Base-by-base conservation (phyloP, 2,797 vertebrate genomes). In the Phoebastria nigripes region DNA sequence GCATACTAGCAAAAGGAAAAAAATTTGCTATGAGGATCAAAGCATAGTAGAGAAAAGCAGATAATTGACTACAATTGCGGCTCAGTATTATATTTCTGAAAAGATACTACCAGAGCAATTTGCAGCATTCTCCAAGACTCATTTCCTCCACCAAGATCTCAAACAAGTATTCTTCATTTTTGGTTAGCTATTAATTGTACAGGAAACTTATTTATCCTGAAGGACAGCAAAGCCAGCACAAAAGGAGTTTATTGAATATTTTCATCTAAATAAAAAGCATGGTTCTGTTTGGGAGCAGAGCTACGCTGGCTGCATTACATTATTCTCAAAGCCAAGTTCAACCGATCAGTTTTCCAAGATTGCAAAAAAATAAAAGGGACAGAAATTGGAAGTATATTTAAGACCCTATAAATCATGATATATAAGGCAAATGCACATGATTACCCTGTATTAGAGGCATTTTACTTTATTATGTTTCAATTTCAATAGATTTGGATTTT, bases 381-480 rank as follows among this genome's bases (percentile, higher is more conserved):
- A 92, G 76, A 85, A 93, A 94, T 41, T 92, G 71, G 44, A 93
- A 95, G 81, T 73, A 73, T 47, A 88, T 94, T 95, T 97, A 92
- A 87, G 76, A 90, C 49, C 33, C 67, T 88, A 91, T 93, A 93
- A 93, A 95, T 94, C 59, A 74, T 55, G 17, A 93, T 66, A 47
- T 51, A 85, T 72, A 82, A 87, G 72, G 82, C 55, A 96, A 96
- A 96, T 65, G 66, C 61, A 92, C 56, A 94, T 54, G 54, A 95
- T 94, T 95, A 85, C 72, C 56, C 54, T 71, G 13, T 63, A 94
- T 96, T 96, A 90, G 72, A 95, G 58, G 12, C 17, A 61, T 90
- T 97, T 96, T 84, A 78, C 84, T 95, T 84, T 88, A 94, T 90
- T 77, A 88, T 35, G 78, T 63, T 96, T 92, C 93, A 78, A 41